A percentile compares a stretch with the other conserved stretches of the same genome.
Conservation (phyloP, 2,888 invertebrate genomes). For the Catocala fraxini region DNA sequence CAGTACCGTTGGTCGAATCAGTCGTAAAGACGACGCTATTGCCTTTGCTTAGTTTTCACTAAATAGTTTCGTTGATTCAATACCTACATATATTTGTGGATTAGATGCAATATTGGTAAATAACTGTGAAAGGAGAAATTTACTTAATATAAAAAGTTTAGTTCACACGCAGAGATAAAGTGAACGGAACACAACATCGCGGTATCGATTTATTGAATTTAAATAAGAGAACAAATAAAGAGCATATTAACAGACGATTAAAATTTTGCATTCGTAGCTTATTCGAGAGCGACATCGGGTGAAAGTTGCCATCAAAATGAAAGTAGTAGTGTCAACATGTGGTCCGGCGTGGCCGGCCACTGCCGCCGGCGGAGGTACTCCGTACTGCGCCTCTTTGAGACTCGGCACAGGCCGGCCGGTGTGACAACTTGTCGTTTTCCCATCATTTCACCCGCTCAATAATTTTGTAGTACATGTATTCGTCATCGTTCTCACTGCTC, state of each 20-base stretch:
- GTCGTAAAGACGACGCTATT: neutral
- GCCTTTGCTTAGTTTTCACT: slow-evolving; percentile 1
- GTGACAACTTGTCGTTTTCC: slow-evolving; percentile 75
- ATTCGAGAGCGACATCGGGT: slow-evolving; percentile 78
- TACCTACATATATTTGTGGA: too few species aligned
- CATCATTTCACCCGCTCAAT: slow-evolving; percentile 68
- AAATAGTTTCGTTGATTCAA: neutral
- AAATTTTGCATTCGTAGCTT: slow-evolving; percentile 78
- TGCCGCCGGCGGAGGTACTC: slow-evolving; percentile 24
- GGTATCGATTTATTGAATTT: slow-evolving; percentile 13
- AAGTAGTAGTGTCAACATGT: slow-evolving; percentile 84
- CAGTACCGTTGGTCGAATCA: neutral
- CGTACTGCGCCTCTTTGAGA: slow-evolving; percentile 48
- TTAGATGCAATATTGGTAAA: too few species aligned
- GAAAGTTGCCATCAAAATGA: slow-evolving; percentile 85
- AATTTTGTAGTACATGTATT: slow-evolving; percentile 18
- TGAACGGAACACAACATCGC: slow-evolving; percentile 3
- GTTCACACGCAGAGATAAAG: slow-evolving; percentile 6
- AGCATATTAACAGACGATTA: slow-evolving; percentile 58
- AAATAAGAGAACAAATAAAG: slow-evolving; percentile 28
- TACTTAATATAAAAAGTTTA: neutral
- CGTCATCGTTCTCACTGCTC: slow-evolving; percentile 34
- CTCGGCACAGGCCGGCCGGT: slow-evolving; percentile 35
- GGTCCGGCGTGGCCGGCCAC: slow-evolving; percentile 54
- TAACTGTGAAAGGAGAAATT: neutral